phyloP scores from a whole-genome alignment of 2,113 vertebrate genomes.

The Cynopterus brachyotis region DNA sequence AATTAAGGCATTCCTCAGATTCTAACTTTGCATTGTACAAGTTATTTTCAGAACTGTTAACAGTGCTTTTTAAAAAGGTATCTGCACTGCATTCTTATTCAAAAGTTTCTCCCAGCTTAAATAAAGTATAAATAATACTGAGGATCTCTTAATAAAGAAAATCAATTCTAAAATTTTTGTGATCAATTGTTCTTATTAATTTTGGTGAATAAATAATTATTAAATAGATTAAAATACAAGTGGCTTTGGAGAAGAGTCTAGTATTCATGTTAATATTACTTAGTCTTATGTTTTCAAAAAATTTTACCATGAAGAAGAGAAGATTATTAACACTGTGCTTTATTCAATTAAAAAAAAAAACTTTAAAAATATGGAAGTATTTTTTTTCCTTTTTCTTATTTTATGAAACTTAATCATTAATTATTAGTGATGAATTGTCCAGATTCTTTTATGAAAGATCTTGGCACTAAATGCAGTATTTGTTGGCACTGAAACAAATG shows the following conservation, averaged over 20 bases:
- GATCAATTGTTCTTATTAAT: not conserved
- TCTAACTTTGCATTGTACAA: not conserved
- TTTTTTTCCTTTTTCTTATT: not conserved
- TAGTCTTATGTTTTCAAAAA: not conserved
- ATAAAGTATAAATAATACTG: not conserved
- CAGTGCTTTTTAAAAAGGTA: not conserved
- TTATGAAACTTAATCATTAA: not conserved
- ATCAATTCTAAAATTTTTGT: not conserved
- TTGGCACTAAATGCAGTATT: not conserved
- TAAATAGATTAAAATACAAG: not conserved
- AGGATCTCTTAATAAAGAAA: not conserved
- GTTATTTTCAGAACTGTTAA: not conserved
- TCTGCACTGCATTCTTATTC: not conserved
- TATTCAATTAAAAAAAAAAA: not conserved
- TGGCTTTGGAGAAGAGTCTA: not conserved
- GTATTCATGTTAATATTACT: not conserved
- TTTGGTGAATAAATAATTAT: not conserved
- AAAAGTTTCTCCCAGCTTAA: not conserved
- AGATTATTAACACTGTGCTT: not conserved
- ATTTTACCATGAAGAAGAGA: not conserved
- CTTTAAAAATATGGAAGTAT: not conserved
- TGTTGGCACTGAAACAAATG: slow-evolving; percentile 5
- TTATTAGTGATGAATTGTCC: not conserved
- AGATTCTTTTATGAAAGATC: not conserved
- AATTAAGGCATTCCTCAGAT: not conserved